These are phyloP conservation scores for Microcebus ravelobensis DNA, from an alignment of 2,113 vertebrate species.

Conservation along the genomic window DNA sequence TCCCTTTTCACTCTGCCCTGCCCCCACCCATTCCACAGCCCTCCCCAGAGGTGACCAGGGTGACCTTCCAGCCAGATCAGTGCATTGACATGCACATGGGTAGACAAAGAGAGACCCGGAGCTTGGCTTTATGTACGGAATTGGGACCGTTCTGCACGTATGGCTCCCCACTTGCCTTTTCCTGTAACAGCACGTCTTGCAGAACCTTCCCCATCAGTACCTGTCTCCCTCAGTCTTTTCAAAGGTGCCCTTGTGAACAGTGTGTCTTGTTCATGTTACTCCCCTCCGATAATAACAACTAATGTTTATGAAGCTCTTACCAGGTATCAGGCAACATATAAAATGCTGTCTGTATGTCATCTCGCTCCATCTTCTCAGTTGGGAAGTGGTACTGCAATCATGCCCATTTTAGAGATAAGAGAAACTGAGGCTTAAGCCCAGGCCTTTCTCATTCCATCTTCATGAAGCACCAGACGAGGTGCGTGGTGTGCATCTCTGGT, in stretches of 20 bases:
- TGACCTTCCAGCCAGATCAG: background rate
- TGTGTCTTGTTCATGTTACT: no score
- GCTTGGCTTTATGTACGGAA: background rate
- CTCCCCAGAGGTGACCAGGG: background rate
- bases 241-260: background rate
- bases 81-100: rapidly evolving
- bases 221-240: no score
- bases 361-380: background rate
- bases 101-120: background rate
- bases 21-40: background rate
- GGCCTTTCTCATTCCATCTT: background rate
- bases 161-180: background rate
- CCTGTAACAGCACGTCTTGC: background rate
- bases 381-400: rapidly evolving
- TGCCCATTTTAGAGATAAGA: background rate
- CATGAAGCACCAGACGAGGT: background rate
- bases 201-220: background rate
- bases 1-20: background rate
- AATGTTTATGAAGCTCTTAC: background rate
- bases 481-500: background rate
- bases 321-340: rapidly evolving
- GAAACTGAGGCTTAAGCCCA: background rate
- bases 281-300: background rate
- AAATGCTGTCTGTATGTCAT: background rate
- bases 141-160: background rate